Conservation (phyloP, 1,140 invertebrate genomes). For the Venustaconcha ellipsiformis region DNA sequence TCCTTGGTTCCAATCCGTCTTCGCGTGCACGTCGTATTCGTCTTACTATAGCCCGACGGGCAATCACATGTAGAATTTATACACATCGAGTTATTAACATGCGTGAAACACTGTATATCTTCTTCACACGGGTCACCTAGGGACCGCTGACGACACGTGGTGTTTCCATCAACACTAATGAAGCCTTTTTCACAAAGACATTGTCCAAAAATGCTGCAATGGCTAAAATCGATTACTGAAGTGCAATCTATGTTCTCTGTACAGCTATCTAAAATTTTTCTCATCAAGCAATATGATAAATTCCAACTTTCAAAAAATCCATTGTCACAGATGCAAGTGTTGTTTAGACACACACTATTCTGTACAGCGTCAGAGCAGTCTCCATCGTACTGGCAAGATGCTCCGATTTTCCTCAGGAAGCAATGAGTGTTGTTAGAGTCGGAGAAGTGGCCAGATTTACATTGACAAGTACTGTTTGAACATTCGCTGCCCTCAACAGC, state of each 20-base stretch:
- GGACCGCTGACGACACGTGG: slow-evolving; percentile 19
- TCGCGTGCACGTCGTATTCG: not conserved
- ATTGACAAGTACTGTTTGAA: slow-evolving; percentile 1
- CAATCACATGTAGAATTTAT: slow-evolving; percentile 14
- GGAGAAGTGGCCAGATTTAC: slow-evolving; percentile 1
- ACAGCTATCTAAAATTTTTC: slow-evolving; percentile 38
- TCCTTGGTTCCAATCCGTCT: slow-evolving; percentile 26
- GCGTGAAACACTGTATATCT: slow-evolving; percentile 8
- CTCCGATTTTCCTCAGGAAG: slow-evolving; percentile 14
- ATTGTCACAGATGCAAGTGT: slow-evolving; percentile 31
- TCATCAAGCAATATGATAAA: slow-evolving; percentile 15
- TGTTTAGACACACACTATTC: slow-evolving; percentile 32
- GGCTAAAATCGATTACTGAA: slow-evolving; percentile 25
- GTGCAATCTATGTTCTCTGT: slow-evolving; percentile 29
- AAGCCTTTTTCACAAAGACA: slow-evolving; percentile 33
- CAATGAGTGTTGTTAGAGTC: not conserved
- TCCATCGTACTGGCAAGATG: slow-evolving; percentile 17
- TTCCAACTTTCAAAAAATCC: slow-evolving; percentile 28
- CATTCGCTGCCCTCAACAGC: slow-evolving; percentile 14
- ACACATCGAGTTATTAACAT: slow-evolving; percentile 11
- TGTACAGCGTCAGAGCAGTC: slow-evolving; percentile 33
- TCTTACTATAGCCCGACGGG: not conserved
- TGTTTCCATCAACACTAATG: slow-evolving; percentile 9
- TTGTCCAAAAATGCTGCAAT: slow-evolving; percentile 20
- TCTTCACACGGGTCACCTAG: slow-evolving; percentile 30